Evolutionary conservation across 2,797 vertebrate species (phyloP).

Genomic region (Brachyrhaphis roseni): DNA sequence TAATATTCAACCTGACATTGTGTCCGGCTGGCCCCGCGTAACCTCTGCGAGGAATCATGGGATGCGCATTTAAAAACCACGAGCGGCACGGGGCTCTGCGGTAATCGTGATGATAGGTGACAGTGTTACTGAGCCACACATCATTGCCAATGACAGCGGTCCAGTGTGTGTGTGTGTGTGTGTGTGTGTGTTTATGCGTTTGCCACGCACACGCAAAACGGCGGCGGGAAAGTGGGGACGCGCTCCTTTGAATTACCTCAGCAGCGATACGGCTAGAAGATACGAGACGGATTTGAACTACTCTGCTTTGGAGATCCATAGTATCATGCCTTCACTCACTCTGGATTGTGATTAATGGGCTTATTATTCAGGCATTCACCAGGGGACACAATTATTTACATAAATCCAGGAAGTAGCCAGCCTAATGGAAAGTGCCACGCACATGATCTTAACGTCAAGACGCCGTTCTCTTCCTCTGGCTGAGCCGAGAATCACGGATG

Average conservation of each 20-base stretch:
- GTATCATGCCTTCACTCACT: slow-evolving; percentile 50
- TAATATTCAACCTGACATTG: slow-evolving; percentile 81
- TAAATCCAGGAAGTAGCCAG: slow-evolving; percentile 56
- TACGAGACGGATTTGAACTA: slow-evolving; percentile 56
- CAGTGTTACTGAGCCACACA: slow-evolving; percentile 71
- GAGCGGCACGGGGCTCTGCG: slow-evolving; percentile 54
- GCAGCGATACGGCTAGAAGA: slow-evolving; percentile 54
- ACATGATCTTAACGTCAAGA: slow-evolving; percentile 70
- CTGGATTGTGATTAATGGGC: slow-evolving; percentile 67
- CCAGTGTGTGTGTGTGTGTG: slow-evolving; percentile 50
- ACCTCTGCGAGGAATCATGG: slow-evolving; percentile 74
- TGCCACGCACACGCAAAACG: slow-evolving; percentile 46
- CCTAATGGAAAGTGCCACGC: slow-evolving; percentile 54
- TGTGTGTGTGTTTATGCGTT: slow-evolving; percentile 60
- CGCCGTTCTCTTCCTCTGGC: slow-evolving; percentile 46
- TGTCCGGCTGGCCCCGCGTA: slow-evolving; percentile 75
- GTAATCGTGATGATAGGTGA: slow-evolving; percentile 80
- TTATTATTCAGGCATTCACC: slow-evolving; percentile 55
- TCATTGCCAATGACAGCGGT: slow-evolving; percentile 73
- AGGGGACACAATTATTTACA: slow-evolving; percentile 69
- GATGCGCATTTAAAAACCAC: slow-evolving; percentile 74
- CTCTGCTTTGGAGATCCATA: slow-evolving; percentile 41
- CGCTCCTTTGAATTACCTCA: slow-evolving; percentile 68
- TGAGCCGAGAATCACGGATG: slow-evolving; percentile 39
- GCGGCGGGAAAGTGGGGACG: slow-evolving; percentile 57